Base-by-base conservation (phyloP, 2,888 invertebrate species). In the Leucania comma region DNA sequence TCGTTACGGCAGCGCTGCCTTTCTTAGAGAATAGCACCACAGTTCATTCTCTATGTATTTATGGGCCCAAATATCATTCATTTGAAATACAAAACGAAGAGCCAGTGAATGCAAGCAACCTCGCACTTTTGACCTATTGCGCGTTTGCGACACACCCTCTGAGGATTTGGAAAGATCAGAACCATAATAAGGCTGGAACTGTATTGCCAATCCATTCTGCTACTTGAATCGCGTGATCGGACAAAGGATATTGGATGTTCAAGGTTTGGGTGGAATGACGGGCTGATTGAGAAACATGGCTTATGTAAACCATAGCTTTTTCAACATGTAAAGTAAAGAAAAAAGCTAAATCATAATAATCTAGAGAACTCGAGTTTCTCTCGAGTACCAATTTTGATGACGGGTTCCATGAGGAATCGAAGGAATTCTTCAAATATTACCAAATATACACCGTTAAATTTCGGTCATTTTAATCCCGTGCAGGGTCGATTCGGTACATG, bases 91-190 rank as follows among this genome's bases (percentile, higher is more conserved):
- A 63, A 26, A 56, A 57, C 29, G 60, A 54, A 76, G 54, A 83
- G 72, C 77, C 70, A 78, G 81, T 80, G 80, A 88, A 84, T 75
- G 85, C 75, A 67, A 53, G 67, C 70, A 86, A 79, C 82, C 81
- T 80, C 82, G 81, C 68, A 73, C 76, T 78, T 78, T 80, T 84
- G 86, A 89, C 88, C 88, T 89, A 89, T 89, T 86, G 87, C 80
- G 62, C 78, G 75, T 74, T 89, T 83, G 87, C 80, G 64, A 80
- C 78, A 78, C 42, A 60, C 65, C 59, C 63, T 78, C 38, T 32
- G 48, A 78, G 75, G 68, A 77, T 65, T 75, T 71, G 57, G 73
- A 68, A 72, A 83, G 60, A 81, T 82, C 74, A 69, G 57, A 75
- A 63, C 58, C 42, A 80, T 59, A 42, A 57, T 73, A 60, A 80